Evolutionary conservation across 2,797 vertebrate species (phyloP).

Genomic region (Sebastes iracundus): DNA sequence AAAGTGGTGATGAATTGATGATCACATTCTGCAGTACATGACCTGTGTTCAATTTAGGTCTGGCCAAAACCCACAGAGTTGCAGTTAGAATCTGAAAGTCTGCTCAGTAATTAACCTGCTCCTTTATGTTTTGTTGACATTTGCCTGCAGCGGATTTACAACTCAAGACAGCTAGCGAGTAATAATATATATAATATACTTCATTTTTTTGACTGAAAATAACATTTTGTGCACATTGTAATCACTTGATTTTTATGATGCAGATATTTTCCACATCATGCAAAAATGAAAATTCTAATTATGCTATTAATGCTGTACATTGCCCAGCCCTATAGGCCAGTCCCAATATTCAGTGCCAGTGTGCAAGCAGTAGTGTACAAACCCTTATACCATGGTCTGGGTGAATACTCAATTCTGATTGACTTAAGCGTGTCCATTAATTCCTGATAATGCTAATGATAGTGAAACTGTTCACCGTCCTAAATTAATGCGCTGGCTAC

Average conservation of each 20-base stretch:
- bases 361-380: not conserved
- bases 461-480: too few species aligned
- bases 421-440: too few species aligned
- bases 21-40: not conserved
- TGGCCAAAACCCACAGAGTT: not conserved
- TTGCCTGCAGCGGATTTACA: too few species aligned
- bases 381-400: not conserved
- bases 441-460: too few species aligned
- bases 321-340: not conserved
- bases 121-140: not conserved
- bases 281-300: not conserved
- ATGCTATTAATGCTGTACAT: not conserved
- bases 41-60: not conserved
- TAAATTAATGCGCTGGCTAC: too few species aligned
- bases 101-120: not conserved
- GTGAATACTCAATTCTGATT: too few species aligned
- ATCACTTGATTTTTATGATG: too few species aligned
- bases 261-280: not conserved
- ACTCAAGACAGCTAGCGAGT: not conserved
- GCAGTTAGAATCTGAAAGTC: not conserved
- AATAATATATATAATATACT: not conserved
- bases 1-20: not conserved
- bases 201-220: not conserved
- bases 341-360: not conserved
- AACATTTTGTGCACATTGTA: not conserved